Evolutionary conservation across 1,140 invertebrate species (phyloP).

Genomic region (Atta texana): DNA sequence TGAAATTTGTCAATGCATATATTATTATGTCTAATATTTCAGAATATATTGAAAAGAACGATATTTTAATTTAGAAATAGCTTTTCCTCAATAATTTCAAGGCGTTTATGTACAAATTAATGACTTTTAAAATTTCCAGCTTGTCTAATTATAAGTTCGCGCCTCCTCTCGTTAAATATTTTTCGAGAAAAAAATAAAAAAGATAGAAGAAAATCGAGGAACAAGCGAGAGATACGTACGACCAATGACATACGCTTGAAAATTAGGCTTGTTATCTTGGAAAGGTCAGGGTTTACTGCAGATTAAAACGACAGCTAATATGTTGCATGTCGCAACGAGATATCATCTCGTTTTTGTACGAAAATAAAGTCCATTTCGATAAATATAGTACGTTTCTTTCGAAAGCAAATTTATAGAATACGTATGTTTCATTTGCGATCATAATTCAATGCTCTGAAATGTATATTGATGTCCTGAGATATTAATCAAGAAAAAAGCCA

Average conservation of each 20-base stretch:
- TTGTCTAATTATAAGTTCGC: neutral
- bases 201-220: neutral
- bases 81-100: neutral
- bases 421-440: neutral
- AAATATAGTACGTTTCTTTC: neutral
- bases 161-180: neutral
- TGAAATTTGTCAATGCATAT: conserved; percentile 8
- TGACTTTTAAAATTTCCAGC: neutral
- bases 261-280: conserved; percentile 47
- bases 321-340: neutral
- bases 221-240: neutral
- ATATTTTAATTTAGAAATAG: neutral
- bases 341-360: conserved; percentile 7
- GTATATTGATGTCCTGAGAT: neutral
- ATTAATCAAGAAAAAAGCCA: conserved; percentile 16
- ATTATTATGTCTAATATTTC: neutral
- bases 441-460: conserved; percentile 12
- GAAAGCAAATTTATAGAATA: conserved; percentile 2
- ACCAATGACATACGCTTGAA: neutral
- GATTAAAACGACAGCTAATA: conserved; percentile 4
- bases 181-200: neutral
- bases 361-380: conserved; percentile 11
- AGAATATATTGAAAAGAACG: neutral
- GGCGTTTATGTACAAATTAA: neutral
- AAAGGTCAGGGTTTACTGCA: conserved; percentile 41